Evolutionary conservation across 2,888 invertebrate species (phyloP), one percentile per base, ranked within the genome.

Genomic region (Unio delphinus): DNA sequence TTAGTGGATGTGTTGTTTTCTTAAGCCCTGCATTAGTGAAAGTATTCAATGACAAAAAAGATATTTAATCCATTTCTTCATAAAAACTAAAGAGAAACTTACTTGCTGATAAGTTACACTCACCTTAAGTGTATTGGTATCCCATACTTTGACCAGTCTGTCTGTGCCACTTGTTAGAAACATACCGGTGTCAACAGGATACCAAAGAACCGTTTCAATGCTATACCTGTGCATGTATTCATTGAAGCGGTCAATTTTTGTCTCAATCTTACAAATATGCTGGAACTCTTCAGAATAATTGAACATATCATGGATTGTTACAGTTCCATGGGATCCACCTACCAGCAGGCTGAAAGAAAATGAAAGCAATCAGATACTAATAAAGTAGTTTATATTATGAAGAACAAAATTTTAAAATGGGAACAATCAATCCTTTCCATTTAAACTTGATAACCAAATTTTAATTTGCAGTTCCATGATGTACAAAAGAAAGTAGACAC

Each of bases 151-250:
- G 1, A 92, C 79, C 5, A 83, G 72, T 72, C 87, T 87, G 79
- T 92, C 92, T 74, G 88, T 87, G 7, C 91, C 90, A 84, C 91
- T 91, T 4, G 91, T 89, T 1, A 89, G 87, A 82, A 92, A 92
- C 73, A 91, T 83, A 2, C 92, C 92, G 26, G 91, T 91, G 79
- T 92, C 92, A 57, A 90, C 80, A 2, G 92, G 92, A 78, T 91
- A 92, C 92, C 92, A 92, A 79, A 91, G 90, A 0, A 91, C 91
- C 20, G 87, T 88, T 61, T 86, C 84, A 23, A 89, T 83, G 72
- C 87, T 86, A 72, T 78, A 79, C 58, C 83, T 84, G 75, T 88
- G 87, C 23, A 80, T 68, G 70, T 84, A 66, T 62, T 72, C 66
- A 60, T 83, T 83, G 61, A 83, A 85, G 67, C 85, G 78, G 45